A percentile compares a stretch with the other conserved stretches of the same genome.
Evolutionary conservation across 1,140 invertebrate genomes (phyloP).

Genomic region (Chironomus tepperi): DNA sequence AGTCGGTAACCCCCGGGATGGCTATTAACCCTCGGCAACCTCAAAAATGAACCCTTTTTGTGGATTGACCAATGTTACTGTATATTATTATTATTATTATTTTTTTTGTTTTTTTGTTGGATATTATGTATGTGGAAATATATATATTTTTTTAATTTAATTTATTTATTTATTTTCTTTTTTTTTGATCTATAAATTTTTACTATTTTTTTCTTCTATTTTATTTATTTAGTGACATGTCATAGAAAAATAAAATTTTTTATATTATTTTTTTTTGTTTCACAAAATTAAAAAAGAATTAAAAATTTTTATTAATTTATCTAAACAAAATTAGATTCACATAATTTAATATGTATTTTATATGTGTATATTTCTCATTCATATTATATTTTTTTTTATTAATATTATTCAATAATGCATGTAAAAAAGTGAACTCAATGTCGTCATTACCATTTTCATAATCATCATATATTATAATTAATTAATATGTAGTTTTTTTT

Average conservation of each 20-base stretch:
- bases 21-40: too few species aligned
- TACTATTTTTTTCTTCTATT: background rate
- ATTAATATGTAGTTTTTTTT: background rate
- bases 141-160: too few species aligned
- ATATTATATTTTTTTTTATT: too few species aligned
- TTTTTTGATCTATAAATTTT: background rate
- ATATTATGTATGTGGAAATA: too few species aligned
- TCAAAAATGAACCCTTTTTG: too few species aligned
- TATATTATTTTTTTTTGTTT: background rate
- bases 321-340: constrained; percentile 8
- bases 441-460: background rate
- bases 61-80: too few species aligned
- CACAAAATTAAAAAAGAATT: background rate
- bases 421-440: background rate
- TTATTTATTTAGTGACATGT: constrained; percentile 14
- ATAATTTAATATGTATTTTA: background rate
- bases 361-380: background rate
- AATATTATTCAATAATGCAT: too few species aligned
- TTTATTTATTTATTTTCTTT: background rate
- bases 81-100: too few species aligned
- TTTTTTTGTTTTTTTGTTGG: too few species aligned
- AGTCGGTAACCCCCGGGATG: too few species aligned
- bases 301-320: constrained; percentile 4
- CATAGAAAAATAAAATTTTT: background rate
- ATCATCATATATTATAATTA: background rate